phyloP scores from a whole-genome alignment of 2,888 invertebrate species.

The Spodoptera exigua region DNA sequence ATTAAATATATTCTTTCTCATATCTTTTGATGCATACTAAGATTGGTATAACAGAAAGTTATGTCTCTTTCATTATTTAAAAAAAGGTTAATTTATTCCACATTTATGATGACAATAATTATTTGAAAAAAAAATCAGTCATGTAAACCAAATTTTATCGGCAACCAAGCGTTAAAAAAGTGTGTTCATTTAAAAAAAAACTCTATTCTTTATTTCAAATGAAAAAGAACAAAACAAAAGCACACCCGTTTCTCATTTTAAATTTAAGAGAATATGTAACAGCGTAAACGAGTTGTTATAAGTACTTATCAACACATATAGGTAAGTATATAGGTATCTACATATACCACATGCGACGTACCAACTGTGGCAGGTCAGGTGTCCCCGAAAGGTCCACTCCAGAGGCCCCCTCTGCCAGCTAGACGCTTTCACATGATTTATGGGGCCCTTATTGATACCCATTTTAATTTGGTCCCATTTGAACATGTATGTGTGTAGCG shows the following conservation, averaged over 20 bases:
- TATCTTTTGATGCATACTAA: too few species aligned
- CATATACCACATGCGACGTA: conserved; percentile 46
- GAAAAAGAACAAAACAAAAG: neutral
- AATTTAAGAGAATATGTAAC: neutral
- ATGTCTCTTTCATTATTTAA: too few species aligned
- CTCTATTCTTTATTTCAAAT: neutral
- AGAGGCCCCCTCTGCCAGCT: conserved; percentile 79
- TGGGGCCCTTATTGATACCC: conserved; percentile 80
- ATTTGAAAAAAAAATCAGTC: too few species aligned
- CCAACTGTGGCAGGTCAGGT: conserved; percentile 78
- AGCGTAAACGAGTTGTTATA: neutral
- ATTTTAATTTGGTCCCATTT: conserved; percentile 77
- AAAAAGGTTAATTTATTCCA: too few species aligned
- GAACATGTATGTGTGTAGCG: conserved; percentile 44
- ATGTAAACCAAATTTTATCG: conserved; percentile 25
- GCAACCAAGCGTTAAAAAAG: neutral
- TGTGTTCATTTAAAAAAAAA: too few species aligned
- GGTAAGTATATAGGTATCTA: too few species aligned
- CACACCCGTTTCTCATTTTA: neutral
- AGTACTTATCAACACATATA: too few species aligned
- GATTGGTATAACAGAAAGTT: too few species aligned
- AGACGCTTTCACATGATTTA: conserved; percentile 83
- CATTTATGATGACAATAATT: too few species aligned
- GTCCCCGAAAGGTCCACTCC: conserved; percentile 78
- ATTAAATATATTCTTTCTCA: too few species aligned